A percentile compares a stretch with the other conserved stretches of the same genome.
phyloP scores from a whole-genome alignment of 2,797 vertebrate species.

The Sebastes taczanowskii region DNA sequence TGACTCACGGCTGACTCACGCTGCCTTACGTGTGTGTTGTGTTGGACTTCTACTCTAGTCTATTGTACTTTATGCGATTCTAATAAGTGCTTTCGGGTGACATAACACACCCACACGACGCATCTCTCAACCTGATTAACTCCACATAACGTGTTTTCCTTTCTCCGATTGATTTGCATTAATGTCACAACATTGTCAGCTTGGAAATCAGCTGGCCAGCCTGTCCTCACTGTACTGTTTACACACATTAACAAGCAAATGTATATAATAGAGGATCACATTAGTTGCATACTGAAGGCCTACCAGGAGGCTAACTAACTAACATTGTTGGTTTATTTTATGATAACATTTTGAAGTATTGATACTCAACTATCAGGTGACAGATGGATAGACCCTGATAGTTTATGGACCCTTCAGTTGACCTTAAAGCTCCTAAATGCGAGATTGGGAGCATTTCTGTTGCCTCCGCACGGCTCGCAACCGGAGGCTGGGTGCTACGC shows the following conservation, averaged over 20 bases:
- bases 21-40: not conserved
- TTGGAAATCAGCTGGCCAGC: not conserved
- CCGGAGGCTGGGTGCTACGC: too few relatives aligned
- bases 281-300: not conserved
- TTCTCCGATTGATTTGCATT: not conserved
- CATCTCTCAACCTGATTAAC: not conserved
- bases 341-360: too few relatives aligned
- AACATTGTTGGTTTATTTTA: too few relatives aligned
- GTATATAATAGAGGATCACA: not conserved
- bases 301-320: too few relatives aligned
- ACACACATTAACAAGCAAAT: not conserved
- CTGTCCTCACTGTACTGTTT: not conserved
- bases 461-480: too few relatives aligned
- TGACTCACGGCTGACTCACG: slow-evolving; percentile 5
- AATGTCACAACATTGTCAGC: not conserved
- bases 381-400: too few relatives aligned
- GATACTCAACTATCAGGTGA: too few relatives aligned
- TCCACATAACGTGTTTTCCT: not conserved
- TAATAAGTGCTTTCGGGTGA: slow-evolving; percentile 1
- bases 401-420: too few relatives aligned
- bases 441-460: too few relatives aligned
- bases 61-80: not conserved
- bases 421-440: too few relatives aligned
- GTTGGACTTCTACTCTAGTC: not conserved
- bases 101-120: not conserved